Conservation (phyloP, 2,888 invertebrate genomes). For the Parascotia fuliginaria region DNA sequence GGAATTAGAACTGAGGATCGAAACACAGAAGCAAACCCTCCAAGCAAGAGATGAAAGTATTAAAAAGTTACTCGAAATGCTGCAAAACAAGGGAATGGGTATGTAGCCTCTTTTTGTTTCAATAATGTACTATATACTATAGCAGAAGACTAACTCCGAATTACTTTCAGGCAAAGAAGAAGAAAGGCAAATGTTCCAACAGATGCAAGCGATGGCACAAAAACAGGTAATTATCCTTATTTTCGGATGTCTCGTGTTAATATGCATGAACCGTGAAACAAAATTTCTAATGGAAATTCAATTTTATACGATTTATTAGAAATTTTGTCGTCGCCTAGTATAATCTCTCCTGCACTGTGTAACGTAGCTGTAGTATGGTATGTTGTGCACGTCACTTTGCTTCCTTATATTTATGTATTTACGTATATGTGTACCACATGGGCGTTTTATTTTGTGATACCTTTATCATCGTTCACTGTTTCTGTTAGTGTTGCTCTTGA, state of each 20-base stretch:
- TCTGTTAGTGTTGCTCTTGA: constrained; percentile 84
- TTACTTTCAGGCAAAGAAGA: constrained; percentile 94
- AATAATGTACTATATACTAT: constrained; percentile 25
- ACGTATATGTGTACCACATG: constrained; percentile 72
- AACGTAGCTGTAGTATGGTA: constrained; percentile 49
- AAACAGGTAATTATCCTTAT: constrained; percentile 91
- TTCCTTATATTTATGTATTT: constrained; percentile 70
- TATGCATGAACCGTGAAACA: constrained; percentile 59
- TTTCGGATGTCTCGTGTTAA: constrained; percentile 41
- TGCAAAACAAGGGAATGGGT: constrained; percentile 99
- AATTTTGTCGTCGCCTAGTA: constrained; percentile 54
- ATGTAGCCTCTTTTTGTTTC: constrained; percentile 70
- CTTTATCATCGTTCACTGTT: constrained; percentile 83
- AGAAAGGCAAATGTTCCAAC: constrained; percentile 98
- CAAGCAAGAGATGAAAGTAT: constrained; percentile 99
- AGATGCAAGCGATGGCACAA: constrained; percentile 98
- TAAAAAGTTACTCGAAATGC: constrained; percentile 99
- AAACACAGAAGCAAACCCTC: constrained; percentile 98
- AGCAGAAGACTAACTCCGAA: constrained; percentile 71
- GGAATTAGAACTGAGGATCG: constrained; percentile 98
- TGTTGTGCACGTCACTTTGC: constrained; percentile 76
- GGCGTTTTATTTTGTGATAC: constrained; percentile 86
- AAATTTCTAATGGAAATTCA: constrained; percentile 48
- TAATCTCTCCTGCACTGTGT: constrained; percentile 60
- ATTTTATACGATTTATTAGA: constrained; percentile 43